phyloP scores from a whole-genome alignment of 2,113 vertebrate species.

The Marmota flaviventris region DNA sequence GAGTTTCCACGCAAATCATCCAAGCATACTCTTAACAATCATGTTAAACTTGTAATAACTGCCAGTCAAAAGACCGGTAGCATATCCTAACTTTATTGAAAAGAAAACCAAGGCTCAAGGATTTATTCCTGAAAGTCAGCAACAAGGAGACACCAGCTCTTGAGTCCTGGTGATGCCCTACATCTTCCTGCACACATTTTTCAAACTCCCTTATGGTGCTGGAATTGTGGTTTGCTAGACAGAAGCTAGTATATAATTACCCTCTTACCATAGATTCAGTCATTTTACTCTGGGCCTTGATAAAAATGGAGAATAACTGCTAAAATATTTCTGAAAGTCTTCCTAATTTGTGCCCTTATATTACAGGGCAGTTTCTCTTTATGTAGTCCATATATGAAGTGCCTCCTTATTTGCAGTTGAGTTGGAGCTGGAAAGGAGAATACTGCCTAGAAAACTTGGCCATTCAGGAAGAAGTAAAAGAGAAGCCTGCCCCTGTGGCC shows the following conservation, averaged over 20 bases:
- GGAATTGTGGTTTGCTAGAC: background rate
- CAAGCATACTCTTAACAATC: background rate
- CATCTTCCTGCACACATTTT: background rate
- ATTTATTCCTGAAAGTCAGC: background rate
- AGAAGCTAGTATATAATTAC: background rate
- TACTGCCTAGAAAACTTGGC: background rate
- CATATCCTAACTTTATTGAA: background rate
- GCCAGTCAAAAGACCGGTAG: background rate
- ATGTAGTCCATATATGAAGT: background rate
- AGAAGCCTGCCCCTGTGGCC: background rate
- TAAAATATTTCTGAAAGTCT: slow-evolving; percentile 12
- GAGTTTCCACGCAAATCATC: background rate
- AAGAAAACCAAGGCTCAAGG: background rate
- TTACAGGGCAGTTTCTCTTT: background rate
- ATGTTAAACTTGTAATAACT: background rate
- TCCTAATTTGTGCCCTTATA: background rate
- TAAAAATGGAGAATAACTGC: background rate
- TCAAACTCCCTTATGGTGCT: background rate
- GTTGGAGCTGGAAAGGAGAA: background rate
- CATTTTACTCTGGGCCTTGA: background rate
- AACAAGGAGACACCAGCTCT: background rate
- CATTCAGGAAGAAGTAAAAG: background rate
- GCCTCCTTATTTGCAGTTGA: background rate
- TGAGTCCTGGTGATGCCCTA: background rate
- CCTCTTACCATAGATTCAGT: background rate